Evolutionary conservation across 37 sponge, comb jelly and placozoan species (phyloP).

Genomic region (Sycon ciliatum): DNA sequence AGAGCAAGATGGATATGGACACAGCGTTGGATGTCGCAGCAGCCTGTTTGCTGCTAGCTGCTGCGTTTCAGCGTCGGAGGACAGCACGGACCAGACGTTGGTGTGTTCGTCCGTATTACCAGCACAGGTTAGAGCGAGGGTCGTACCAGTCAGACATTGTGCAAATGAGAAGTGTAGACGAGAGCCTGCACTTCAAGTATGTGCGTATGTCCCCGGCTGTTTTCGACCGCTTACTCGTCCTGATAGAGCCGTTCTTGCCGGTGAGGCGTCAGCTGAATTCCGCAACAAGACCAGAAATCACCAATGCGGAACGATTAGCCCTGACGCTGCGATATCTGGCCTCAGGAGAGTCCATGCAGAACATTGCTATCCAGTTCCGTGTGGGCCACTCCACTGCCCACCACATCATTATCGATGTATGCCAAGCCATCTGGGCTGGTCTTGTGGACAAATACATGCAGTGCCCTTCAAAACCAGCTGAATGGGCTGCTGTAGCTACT

Average conservation of each 20-base stretch:
- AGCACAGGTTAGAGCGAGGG: no score
- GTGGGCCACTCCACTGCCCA: constrained; percentile 23
- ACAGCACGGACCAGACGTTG: no score
- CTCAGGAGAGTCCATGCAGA: constrained; percentile 22
- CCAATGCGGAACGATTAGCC: constrained; percentile 30
- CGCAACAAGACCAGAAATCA: constrained; percentile 13
- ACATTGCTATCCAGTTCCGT: constrained; percentile 5
- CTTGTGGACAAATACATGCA: constrained; percentile 10
- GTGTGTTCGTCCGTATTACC: no score
- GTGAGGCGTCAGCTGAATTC: background rate
- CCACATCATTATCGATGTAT: constrained; percentile 17
- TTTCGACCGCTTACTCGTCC: constrained; percentile 16
- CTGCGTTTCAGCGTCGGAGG: no score
- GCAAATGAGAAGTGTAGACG: background rate
- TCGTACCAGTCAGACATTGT: no score
- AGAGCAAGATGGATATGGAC: no score
- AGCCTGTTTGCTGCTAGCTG: no score
- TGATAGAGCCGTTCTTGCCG: background rate
- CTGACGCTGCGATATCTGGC: constrained; percentile 38
- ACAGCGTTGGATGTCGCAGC: no score
- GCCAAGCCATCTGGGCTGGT: constrained; percentile 26
- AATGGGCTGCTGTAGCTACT: constrained; percentile 19
- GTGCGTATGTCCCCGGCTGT: constrained; percentile 13
- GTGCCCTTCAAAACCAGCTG: background rate
- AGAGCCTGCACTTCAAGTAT: background rate